These are phyloP conservation scores for Agelastica alni DNA, from an alignment of 2,888 invertebrate species.

Conservation along the genomic window DNA sequence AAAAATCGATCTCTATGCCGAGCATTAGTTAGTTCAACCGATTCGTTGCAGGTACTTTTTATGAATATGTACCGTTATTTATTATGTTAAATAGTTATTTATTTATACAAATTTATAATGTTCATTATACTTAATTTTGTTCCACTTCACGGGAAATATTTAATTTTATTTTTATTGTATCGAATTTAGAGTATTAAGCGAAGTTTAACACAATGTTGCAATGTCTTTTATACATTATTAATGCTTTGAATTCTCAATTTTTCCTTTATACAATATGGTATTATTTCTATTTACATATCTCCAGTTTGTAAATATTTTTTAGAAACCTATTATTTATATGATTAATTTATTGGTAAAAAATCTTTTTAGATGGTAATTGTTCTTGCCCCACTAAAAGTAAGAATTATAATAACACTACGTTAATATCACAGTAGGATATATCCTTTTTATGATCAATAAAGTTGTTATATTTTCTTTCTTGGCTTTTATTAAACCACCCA, in stretches of 20 bases:
- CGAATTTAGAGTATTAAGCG: neutral
- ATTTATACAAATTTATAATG: neutral
- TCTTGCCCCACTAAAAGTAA: conserved; percentile 47
- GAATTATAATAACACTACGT: conserved; percentile 44
- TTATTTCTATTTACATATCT: conserved; percentile 33
- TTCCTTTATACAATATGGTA: conserved; percentile 22
- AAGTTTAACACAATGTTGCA: conserved; percentile 1
- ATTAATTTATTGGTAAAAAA: conserved; percentile 39
- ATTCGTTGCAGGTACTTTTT: too few species aligned
- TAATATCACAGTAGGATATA: conserved; percentile 49
- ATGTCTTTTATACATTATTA: conserved; percentile 1
- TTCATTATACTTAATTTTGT: too few species aligned
- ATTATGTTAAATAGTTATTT: neutral
- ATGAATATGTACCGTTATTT: neutral
- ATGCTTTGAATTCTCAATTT: conserved; percentile 6
- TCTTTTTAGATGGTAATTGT: conserved; percentile 39
- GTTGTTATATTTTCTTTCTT: conserved; percentile 54
- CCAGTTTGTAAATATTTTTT: conserved; percentile 36
- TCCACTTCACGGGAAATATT: too few species aligned
- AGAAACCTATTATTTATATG: conserved; percentile 15
- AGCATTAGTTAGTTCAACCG: too few species aligned
- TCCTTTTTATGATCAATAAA: conserved; percentile 51
- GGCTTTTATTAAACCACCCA: too few species aligned
- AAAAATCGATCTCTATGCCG: too few species aligned
- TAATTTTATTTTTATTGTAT: too few species aligned